Evolutionary conservation across 1,140 invertebrate genomes (phyloP), one percentile per base, ranked within the genome.

Genomic region (Artemia franciscana): DNA sequence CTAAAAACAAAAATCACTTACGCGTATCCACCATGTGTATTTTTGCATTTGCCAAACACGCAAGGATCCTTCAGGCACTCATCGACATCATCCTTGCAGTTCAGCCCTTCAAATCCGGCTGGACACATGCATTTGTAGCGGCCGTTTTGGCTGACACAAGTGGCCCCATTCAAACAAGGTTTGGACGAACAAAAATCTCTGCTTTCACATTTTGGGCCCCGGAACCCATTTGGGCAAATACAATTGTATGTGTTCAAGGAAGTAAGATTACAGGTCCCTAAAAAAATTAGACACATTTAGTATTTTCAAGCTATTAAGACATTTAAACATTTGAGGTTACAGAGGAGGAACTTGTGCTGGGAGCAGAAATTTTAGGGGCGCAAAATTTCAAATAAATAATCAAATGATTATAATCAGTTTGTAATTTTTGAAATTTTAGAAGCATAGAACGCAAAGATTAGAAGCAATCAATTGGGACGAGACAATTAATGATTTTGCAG

Each of bases 11-110:
- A 0, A 21, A 59, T 2, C 65, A 81, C 83, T 86, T 78, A 88
- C 81, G 85, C 85, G 76, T 91, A 91, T 57, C 85, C 88, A 67
- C 89, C 89, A 70, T 88, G 86, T 60, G 85, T 89, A 73, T 92
- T 91, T 69, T 81, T 79, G 71, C 89, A 91, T 61, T 75, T 76
- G 56, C 86, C 86, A 66, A 88, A 81, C 67, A 79, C 77, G 74
- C 89, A 91, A 4, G 86, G 84, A 58, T 83, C 79, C 51, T 60
- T 68, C 5, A 56, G 57, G 72, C 91, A 96, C 73, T 96, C 91
- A 71, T 91, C 80, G 56, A 93, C 85, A 74, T 96, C 91, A 62
- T 88, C 83, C 59, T 81, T 81, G 73, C 92, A 97, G 60, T 83
- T 83, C 26, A 77, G 72, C 65, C 91, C 91, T 51, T 82, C 83